Evolutionary conservation across 2,888 invertebrate genomes (phyloP).

Genomic region (Acanthococcus lagerstroemiae): DNA sequence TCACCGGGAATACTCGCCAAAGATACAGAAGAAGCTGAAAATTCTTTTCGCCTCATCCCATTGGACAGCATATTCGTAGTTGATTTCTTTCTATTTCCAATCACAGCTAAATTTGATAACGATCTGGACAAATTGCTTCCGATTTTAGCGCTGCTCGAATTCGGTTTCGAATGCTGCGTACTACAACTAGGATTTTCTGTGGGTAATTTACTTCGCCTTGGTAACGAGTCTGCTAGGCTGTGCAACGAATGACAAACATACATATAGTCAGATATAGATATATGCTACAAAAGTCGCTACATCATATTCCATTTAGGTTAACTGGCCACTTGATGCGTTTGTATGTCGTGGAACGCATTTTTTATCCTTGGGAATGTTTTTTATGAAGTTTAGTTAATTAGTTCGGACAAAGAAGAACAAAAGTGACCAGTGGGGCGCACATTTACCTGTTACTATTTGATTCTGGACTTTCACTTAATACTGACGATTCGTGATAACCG

Average conservation of each 20-base stretch:
- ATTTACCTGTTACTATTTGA: conserved; percentile 28
- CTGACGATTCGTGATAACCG: conserved; percentile 60
- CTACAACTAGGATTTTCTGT: background rate
- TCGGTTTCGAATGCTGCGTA: background rate
- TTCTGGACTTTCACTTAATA: conserved; percentile 51
- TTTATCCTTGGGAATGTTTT: no score
- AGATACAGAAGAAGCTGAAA: conserved; percentile 32
- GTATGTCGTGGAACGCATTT: no score
- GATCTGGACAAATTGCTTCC: conserved; percentile 35
- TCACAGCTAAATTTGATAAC: conserved; percentile 37
- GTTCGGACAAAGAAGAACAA: no score
- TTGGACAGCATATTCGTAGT: conserved; percentile 40
- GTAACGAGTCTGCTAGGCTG: conserved; percentile 42
- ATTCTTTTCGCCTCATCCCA: conserved; percentile 32
- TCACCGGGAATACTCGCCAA: conserved; percentile 32
- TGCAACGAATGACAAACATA: conserved; percentile 3
- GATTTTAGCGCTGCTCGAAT: conserved; percentile 33
- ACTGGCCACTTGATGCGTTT: no score
- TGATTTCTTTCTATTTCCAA: conserved; percentile 38
- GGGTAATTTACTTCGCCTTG: conserved; percentile 41
- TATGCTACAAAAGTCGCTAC: no score
- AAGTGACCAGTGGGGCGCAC: background rate
- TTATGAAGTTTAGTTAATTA: no score
- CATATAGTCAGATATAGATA: background rate
- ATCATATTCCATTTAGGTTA: no score